These are phyloP conservation scores for Pocillopora meandrina DNA, from an alignment of 92 coral and sea anemone species.

Conservation along the genomic window DNA sequence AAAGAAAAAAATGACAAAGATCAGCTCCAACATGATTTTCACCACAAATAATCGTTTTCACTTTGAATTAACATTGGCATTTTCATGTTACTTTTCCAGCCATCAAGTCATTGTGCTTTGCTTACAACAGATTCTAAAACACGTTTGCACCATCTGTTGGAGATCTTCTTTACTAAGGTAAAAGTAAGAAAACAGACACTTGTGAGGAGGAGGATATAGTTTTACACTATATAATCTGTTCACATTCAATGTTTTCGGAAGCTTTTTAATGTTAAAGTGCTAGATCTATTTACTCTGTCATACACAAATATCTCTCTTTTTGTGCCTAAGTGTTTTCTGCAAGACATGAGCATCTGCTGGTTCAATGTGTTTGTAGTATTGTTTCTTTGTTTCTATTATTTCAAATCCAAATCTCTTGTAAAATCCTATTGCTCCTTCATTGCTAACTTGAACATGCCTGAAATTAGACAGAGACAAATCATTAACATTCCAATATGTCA, in stretches of 20 bases:
- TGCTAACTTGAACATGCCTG: conserved; percentile 98
- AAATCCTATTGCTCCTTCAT: conserved; percentile 96
- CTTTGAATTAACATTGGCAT: too few species aligned
- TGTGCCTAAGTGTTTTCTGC: conserved; percentile 87
- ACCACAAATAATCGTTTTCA: too few species aligned
- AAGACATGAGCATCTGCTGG: conserved; percentile 99
- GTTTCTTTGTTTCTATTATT: conserved; percentile 97
- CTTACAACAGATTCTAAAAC: too few species aligned
- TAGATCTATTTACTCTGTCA: neutral
- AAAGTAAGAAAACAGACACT: neutral
- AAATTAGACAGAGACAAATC: conserved; percentile 14
- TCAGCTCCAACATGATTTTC: too few species aligned
- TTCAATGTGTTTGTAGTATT: conserved; percentile 95
- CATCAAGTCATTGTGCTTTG: too few species aligned
- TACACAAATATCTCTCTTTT: conserved; percentile 35
- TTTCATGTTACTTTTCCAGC: too few species aligned
- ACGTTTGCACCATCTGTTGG: too few species aligned
- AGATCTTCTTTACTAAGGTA: neutral
- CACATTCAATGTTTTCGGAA: neutral
- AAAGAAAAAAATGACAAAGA: too few species aligned
- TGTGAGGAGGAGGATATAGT: neutral
- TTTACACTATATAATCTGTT: neutral
- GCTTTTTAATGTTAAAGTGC: neutral
- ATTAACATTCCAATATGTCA: neutral
- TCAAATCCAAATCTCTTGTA: conserved; percentile 94